Base-by-base conservation (phyloP, 2,797 vertebrate genomes). In the Phataginus tetradactyla region DNA sequence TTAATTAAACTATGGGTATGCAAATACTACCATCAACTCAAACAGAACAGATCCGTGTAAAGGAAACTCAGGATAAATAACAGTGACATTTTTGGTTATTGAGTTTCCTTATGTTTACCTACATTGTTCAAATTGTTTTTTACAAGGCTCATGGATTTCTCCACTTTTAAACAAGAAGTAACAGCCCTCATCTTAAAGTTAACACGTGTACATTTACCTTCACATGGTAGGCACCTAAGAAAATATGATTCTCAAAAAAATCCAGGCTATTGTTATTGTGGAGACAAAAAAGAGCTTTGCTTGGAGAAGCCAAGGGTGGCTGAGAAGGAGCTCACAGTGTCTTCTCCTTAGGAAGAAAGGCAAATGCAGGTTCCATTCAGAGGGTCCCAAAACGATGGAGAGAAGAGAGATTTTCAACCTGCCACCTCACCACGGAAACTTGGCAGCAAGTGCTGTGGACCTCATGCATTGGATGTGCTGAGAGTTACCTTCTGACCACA, bases 101-200 rank as follows among this genome's bases (percentile, higher is more conserved):
- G 85, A 84, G 21, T 95, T 81, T 75, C n/a, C n/a, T 91, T 84
- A 34, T 4, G 69, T 39, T 83, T 92, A 89, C 3, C 45, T 84
- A 64, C 51, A 86, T 94, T 53, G 42, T 72, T 96, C 51, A 39
- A 45, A 88, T 85, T 37, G 42, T 90, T 79, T 94, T 87, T 72
- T 29, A 69, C 37, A 90, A 87, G 39, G 45, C 59, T 90, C 63
- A 7, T 20, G 45, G 39, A 39, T 55, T 85, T 51, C 25, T 27
- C 25, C 27, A 80, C 68, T 72, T 85, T 66, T 32, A 87, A 84
- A 55, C 77, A 87, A 53, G 51, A 29, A 66, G 18, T 61, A 34
- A 53, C 39, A 71, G 49, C 72, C 23, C 9, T 15, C 7, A 63
- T 69, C 39, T 94, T 83, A 63, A 45, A 34, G 23, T 63, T 53